Evolutionary conservation across 2,113 vertebrate species (phyloP).

Genomic region (Lipotes vexillifer): DNA sequence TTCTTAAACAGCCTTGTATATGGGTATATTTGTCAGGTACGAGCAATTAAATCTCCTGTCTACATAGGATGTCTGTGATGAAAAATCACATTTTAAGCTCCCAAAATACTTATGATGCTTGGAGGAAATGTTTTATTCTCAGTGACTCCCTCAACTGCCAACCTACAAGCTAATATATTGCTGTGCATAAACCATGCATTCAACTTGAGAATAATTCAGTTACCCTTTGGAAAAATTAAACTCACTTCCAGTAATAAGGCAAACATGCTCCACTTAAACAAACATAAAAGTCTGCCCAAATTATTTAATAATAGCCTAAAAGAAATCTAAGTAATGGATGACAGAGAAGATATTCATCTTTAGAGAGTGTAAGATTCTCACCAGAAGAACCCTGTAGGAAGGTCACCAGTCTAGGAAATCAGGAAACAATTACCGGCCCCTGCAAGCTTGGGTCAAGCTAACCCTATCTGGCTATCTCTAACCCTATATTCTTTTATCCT

Average conservation of each 20-base stretch:
- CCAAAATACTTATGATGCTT: conserved; percentile 46
- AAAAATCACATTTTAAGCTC: conserved; percentile 62
- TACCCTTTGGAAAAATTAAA: conserved; percentile 68
- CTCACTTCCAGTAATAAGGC: conserved; percentile 41
- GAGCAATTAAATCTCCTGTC: conserved; percentile 44
- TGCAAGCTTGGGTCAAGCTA: not conserved
- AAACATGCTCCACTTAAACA: conserved; percentile 58
- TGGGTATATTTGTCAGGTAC: conserved; percentile 39
- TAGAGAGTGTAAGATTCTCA: not conserved
- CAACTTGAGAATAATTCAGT: conserved; percentile 67
- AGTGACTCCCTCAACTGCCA: conserved; percentile 50
- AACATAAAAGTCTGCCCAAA: conserved; percentile 51
- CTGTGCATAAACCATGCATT: conserved; percentile 53
- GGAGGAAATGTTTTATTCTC: conserved; percentile 59
- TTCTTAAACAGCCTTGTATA: not conserved
- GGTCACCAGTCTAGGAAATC: not conserved
- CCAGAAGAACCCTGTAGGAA: not conserved
- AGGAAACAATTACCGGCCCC: not conserved
- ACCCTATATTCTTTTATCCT: not conserved
- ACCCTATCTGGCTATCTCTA: not conserved
- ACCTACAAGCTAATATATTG: conserved; percentile 59
- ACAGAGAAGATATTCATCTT: not conserved
- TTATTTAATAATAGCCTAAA: conserved; percentile 56
- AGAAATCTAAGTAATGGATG: conserved; percentile 45
- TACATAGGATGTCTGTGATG: conserved; percentile 51